Conservation (phyloP, 2,888 invertebrate genomes). For the Glyphotaelius pellucidus region DNA sequence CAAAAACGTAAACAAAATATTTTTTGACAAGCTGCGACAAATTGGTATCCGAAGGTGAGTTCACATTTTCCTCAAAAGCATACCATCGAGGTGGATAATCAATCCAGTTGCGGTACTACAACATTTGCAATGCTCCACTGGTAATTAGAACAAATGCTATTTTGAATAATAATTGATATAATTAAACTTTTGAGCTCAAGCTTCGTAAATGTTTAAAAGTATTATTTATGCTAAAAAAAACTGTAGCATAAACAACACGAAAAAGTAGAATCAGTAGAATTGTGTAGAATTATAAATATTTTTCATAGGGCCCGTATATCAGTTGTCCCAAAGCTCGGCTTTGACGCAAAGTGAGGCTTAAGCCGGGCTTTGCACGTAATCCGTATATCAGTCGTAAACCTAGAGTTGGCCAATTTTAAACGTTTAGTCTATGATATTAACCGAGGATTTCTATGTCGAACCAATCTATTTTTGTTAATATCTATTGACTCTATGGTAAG, state of each 20-base stretch:
- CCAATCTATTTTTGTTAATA: no score
- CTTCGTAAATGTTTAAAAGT: not conserved
- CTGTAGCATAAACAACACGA: not conserved
- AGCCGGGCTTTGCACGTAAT: no score
- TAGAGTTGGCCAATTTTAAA: no score
- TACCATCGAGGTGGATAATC: not conserved
- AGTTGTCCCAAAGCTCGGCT: no score
- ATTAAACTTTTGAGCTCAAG: not conserved
- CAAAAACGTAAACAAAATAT: constrained; percentile 53
- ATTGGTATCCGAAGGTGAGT: not conserved
- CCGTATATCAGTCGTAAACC: no score
- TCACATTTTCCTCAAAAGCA: not conserved
- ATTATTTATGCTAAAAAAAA: not conserved
- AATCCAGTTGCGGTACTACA: not conserved
- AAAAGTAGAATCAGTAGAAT: no score
- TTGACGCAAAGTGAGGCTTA: no score
- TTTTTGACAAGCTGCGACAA: not conserved
- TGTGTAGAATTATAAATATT: not conserved
- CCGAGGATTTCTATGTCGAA: no score
- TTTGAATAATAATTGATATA: not conserved
- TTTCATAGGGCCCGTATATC: no score
- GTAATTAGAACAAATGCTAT: not conserved
- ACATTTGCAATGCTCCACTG: not conserved
- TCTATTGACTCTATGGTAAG: no score
- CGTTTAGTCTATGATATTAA: no score